Evolutionary conservation across 2,888 invertebrate genomes (phyloP).

Genomic region (Sepiola atlantica): DNA sequence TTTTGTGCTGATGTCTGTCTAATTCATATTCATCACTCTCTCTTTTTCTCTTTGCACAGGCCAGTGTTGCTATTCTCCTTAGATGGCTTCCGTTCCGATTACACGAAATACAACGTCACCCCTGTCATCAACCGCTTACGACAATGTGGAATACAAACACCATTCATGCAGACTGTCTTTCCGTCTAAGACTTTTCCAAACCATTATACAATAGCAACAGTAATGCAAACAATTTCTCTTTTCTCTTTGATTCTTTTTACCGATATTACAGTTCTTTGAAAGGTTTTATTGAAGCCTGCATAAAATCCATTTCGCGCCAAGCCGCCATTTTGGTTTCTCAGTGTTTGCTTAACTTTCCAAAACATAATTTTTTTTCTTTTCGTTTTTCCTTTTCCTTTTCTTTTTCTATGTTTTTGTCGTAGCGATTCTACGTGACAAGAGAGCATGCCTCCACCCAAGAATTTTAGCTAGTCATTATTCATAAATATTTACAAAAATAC

Average conservation of each 20-base stretch:
- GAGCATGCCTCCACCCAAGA: no score
- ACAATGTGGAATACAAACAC: conserved; percentile 64
- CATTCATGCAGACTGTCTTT: conserved; percentile 68
- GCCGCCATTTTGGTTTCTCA: neutral
- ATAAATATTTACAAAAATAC: no score
- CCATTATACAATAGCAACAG: conserved; percentile 70
- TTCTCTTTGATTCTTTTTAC: neutral
- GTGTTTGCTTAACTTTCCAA: neutral
- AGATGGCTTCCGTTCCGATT: conserved; percentile 70
- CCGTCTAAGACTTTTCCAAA: conserved; percentile 71
- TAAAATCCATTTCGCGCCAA: neutral
- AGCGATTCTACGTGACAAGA: no score
- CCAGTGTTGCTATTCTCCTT: conserved; percentile 67
- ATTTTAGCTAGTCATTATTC: no score
- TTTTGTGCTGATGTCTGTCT: conserved; percentile 46
- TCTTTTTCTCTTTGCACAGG: conserved; percentile 50
- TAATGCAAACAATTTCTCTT: conserved; percentile 48
- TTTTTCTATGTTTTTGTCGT: neutral
- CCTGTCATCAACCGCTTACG: conserved; percentile 62
- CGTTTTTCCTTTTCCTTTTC: neutral
- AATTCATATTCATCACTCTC: neutral
- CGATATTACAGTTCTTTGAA: neutral
- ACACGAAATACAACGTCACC: conserved; percentile 61
- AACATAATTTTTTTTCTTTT: neutral
- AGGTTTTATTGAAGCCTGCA: neutral